Percentiles rank a stretch among this genome's conserved stretches.
phyloP scores from a whole-genome alignment of 1,140 invertebrate genomes.

The Penaeus vannamei region DNA sequence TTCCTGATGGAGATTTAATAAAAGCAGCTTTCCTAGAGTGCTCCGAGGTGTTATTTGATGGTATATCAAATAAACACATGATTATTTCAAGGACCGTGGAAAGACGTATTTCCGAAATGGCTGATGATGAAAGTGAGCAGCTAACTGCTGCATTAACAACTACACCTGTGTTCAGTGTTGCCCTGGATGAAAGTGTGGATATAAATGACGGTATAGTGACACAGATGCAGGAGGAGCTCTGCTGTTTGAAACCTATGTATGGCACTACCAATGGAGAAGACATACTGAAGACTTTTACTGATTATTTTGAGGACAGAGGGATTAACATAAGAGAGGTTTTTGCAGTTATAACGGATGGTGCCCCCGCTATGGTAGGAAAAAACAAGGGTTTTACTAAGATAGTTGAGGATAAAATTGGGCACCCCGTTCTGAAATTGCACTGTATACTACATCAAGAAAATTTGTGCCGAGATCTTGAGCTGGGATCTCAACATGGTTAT shows the following conservation, averaged over 20 bases:
- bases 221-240: slow-evolving; percentile 2
- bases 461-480: slow-evolving; percentile 27
- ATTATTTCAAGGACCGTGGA: not conserved
- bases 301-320: slow-evolving; percentile 9
- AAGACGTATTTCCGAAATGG: slow-evolving; percentile 30
- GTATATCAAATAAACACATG: too few relatives aligned
- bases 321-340: too few relatives aligned
- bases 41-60: not conserved
- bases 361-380: slow-evolving; percentile 8
- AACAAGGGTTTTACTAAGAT: slow-evolving; percentile 39
- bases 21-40: slow-evolving; percentile 33
- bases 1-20: slow-evolving; percentile 25
- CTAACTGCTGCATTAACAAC: slow-evolving; percentile 9
- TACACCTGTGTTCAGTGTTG: slow-evolving; percentile 33
- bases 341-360: not conserved
- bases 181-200: too few relatives aligned
- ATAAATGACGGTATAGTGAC: slow-evolving; percentile 27
- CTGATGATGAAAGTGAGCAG: slow-evolving; percentile 25
- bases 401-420: slow-evolving; percentile 23
- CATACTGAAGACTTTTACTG: slow-evolving; percentile 11
- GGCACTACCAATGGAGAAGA: slow-evolving; percentile 19
- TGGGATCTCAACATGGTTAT: not conserved
- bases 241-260: slow-evolving; percentile 24
- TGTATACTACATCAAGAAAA: slow-evolving; percentile 25
- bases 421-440: slow-evolving; percentile 24